A percentile compares a stretch with the other conserved stretches of the same genome.
These are phyloP conservation scores for Therioaphis trifolii DNA, from an alignment of 2,888 invertebrate genomes.

Conservation along the genomic window DNA sequence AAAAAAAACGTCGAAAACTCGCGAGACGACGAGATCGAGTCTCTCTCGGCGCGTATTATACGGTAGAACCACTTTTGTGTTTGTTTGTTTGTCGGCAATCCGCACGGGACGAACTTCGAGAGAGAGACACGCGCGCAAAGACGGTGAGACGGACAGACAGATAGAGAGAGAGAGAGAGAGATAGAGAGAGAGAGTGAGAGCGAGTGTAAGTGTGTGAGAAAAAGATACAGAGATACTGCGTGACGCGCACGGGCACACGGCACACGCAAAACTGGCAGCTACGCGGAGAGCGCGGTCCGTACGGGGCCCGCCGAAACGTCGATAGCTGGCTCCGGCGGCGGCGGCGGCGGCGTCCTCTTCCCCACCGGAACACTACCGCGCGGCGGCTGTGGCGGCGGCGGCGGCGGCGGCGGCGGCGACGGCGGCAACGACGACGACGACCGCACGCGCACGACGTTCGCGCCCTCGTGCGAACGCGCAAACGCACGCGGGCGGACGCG, in stretches of 20 bases:
- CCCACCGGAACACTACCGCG: conserved; percentile 16
- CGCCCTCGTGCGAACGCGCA: neutral
- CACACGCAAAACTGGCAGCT: conserved; percentile 47
- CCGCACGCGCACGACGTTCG: neutral
- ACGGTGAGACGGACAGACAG: no score
- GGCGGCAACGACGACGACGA: conserved; percentile 12
- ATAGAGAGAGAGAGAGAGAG: no score
- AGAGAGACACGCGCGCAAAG: no score
- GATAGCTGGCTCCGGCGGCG: conserved; percentile 34
- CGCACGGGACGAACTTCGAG: no score
- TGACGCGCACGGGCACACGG: conserved; percentile 25
- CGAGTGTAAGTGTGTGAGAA: no score
- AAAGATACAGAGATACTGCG: neutral
- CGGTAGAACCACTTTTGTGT: no score
- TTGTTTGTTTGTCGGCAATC: no score
- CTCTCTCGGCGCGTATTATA: neutral
- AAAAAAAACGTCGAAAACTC: no score
- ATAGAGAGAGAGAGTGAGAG: no score
- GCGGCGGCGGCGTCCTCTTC: conserved; percentile 15
- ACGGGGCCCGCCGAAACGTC: conserved; percentile 37
- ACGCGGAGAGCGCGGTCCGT: neutral
- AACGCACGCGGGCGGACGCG: neutral
- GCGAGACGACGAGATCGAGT: no score
- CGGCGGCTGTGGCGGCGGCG: neutral
- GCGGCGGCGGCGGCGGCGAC: neutral